Conservation (phyloP, 2,888 invertebrate genomes). For the Exephanes ischioxanthus region DNA sequence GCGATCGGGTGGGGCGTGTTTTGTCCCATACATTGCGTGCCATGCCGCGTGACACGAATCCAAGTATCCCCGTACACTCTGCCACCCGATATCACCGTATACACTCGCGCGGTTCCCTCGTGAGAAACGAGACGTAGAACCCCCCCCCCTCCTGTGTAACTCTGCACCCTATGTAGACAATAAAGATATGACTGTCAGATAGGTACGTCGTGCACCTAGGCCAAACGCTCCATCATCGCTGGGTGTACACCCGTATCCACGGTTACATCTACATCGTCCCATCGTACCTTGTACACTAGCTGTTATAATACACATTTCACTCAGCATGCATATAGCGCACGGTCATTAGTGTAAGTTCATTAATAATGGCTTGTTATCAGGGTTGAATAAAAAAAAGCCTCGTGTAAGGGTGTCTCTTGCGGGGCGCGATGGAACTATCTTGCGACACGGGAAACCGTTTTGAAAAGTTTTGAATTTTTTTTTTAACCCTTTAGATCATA, state of each 20-base stretch:
- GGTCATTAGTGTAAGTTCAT: conserved; percentile 51
- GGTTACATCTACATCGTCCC: not conserved
- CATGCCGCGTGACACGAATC: conserved; percentile 66
- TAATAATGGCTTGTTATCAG: conserved; percentile 50
- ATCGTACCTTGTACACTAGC: conserved; percentile 20
- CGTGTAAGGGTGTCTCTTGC: not conserved
- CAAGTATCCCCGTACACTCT: conserved; percentile 62
- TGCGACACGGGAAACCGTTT: too few relatives aligned
- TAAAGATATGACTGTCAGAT: conserved; percentile 65
- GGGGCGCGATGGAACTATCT: too few relatives aligned
- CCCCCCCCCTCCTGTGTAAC: conserved; percentile 33
- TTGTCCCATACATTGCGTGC: conserved; percentile 59
- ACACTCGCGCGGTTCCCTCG: conserved; percentile 18
- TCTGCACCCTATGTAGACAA: conserved; percentile 48
- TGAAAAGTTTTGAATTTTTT: too few relatives aligned
- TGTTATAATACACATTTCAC: conserved; percentile 45
- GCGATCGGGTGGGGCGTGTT: conserved; percentile 56
- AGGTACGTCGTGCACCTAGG: conserved; percentile 50
- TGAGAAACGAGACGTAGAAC: conserved; percentile 55
- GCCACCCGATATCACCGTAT: not conserved
- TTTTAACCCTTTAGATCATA: too few relatives aligned
- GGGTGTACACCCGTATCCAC: conserved; percentile 18
- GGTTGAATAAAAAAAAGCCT: conserved; percentile 11
- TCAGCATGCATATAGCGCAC: conserved; percentile 35
- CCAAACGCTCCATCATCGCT: conserved; percentile 49